Evolutionary conservation across 2,113 vertebrate species (phyloP).

Genomic region (Anser brachyrhynchus): DNA sequence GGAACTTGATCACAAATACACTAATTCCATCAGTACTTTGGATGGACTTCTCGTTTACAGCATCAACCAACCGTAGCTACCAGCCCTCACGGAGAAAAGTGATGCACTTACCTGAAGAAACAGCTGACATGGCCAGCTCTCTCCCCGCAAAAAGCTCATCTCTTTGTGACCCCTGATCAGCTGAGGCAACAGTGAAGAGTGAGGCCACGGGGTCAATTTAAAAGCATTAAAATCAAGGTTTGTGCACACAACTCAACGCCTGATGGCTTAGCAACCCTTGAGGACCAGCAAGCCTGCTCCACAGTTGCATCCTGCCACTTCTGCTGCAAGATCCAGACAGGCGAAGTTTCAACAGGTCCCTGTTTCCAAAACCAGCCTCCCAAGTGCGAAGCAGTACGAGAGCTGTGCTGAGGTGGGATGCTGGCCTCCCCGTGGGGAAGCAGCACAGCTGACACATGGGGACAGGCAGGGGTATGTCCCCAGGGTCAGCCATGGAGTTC

Average conservation of each 20-base stretch:
- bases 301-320: neutral
- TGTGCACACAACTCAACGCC: neutral
- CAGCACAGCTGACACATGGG: neutral
- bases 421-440: neutral
- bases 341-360: neutral
- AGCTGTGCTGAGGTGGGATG: neutral
- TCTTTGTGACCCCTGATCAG: neutral
- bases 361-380: neutral
- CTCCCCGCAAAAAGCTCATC: neutral
- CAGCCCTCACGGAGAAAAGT: neutral
- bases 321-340: neutral
- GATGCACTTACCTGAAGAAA: neutral
- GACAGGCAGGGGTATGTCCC: rapidly evolving
- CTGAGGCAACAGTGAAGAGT: neutral
- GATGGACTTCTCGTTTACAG: neutral
- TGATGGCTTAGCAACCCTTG: neutral
- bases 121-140: neutral
- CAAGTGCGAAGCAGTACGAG: rapidly evolving
- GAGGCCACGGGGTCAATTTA: neutral
- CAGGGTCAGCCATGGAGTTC: neutral
- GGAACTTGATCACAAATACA: neutral
- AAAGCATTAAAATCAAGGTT: neutral
- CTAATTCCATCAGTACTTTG: neutral
- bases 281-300: neutral
- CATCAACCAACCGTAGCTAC: neutral